Conservation (phyloP, 2,888 invertebrate genomes). For the Drosophila atripex region DNA sequence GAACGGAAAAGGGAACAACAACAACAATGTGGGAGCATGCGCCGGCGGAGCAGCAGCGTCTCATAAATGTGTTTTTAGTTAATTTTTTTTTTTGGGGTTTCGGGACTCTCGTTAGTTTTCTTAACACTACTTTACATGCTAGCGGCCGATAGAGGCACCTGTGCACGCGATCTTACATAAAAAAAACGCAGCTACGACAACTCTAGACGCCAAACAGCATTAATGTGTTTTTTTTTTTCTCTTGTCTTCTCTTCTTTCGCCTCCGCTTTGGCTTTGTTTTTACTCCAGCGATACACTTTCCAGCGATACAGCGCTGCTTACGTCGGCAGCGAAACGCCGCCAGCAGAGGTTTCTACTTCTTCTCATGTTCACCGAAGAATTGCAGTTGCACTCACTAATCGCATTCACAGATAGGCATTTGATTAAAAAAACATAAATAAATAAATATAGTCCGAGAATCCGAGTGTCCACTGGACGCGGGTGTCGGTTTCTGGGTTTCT, state of each 20-base stretch:
- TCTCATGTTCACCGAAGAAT: constrained; percentile 13
- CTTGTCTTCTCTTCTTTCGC: constrained; percentile 1
- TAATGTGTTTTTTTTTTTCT: constrained; percentile 50
- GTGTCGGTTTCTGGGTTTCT: background rate
- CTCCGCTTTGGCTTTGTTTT: constrained; percentile 19
- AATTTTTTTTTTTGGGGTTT: constrained; percentile 9
- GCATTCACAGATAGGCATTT: background rate
- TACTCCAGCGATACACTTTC: constrained; percentile 14
- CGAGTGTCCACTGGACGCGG: background rate
- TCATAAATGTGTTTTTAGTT: constrained; percentile 15
- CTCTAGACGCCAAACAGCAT: constrained; percentile 55
- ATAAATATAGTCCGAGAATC: constrained; percentile 10
- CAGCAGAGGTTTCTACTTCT: constrained; percentile 13
- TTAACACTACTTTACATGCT: constrained; percentile 12
- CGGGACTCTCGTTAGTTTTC: constrained; percentile 19
- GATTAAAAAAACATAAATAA: constrained; percentile 11
- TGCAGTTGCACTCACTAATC: constrained; percentile 11
- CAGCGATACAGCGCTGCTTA: constrained; percentile 12
- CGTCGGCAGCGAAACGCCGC: constrained; percentile 30
- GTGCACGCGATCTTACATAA: constrained; percentile 37
- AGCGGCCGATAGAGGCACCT: constrained; percentile 27
- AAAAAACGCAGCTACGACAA: constrained; percentile 17
- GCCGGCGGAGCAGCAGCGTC: constrained; percentile 32
- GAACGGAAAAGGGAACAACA: constrained; percentile 2
- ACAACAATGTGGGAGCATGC: constrained; percentile 42